These are phyloP conservation scores for Sebastes dallii DNA, from an alignment of 2,797 vertebrate species.

Conservation along the genomic window DNA sequence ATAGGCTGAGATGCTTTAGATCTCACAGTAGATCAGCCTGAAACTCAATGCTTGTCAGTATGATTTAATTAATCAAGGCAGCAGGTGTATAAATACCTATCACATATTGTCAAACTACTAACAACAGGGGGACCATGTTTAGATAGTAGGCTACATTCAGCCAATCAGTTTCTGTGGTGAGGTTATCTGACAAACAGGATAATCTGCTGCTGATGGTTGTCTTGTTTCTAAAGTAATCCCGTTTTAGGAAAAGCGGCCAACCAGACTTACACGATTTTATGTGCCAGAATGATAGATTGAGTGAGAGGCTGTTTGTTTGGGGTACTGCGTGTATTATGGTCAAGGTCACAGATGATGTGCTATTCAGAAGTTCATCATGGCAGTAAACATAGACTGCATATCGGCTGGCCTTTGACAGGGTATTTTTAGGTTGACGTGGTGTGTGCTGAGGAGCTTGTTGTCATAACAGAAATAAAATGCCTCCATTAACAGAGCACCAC, in stretches of 20 bases:
- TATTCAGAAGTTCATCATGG: slow-evolving; percentile 31
- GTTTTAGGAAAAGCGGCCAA: slow-evolving; percentile 52
- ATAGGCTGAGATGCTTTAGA: background rate
- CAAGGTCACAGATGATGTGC: slow-evolving; percentile 41
- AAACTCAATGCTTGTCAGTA: background rate
- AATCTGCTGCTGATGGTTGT: slow-evolving; percentile 64
- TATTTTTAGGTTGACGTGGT: slow-evolving; percentile 75
- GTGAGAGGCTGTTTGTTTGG: slow-evolving; percentile 6
- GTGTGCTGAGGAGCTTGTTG: slow-evolving; percentile 65
- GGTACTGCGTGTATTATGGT: slow-evolving; percentile 1
- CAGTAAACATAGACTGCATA: slow-evolving; percentile 8
- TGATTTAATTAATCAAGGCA: background rate
- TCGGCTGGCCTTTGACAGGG: slow-evolving; percentile 45
- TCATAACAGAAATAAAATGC: slow-evolving; percentile 72
- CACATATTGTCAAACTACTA: background rate
- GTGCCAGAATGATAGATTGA: slow-evolving; percentile 24
- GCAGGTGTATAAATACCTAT: background rate
- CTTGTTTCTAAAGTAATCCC: slow-evolving; percentile 62
- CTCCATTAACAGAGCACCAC: slow-evolving; percentile 36
- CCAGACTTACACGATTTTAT: slow-evolving; percentile 26
- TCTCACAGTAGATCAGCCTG: background rate
- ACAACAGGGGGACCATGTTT: slow-evolving; percentile 10
- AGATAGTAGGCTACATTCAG: background rate
- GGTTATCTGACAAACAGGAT: slow-evolving; percentile 59
- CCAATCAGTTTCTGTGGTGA: slow-evolving; percentile 27